A percentile compares a stretch with the other conserved stretches of the same genome.
Evolutionary conservation across 2,113 vertebrate genomes (phyloP).

Genomic region (Scomber colias): DNA sequence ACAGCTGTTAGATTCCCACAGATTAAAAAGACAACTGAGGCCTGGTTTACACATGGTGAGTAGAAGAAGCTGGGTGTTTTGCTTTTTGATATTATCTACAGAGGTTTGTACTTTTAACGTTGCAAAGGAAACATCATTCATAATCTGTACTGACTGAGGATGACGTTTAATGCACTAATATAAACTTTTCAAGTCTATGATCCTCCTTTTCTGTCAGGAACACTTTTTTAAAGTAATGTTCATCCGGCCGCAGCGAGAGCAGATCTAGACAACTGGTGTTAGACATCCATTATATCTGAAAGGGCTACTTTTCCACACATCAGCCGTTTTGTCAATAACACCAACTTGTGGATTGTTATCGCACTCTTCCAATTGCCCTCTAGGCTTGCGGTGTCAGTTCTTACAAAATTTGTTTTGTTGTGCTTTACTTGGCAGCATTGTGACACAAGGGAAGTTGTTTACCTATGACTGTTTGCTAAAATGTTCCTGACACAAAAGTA

Average conservation of each 20-base stretch:
- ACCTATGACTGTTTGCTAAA: slow-evolving; percentile 77
- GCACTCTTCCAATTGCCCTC: slow-evolving; percentile 76
- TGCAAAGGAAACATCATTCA: slow-evolving; percentile 11
- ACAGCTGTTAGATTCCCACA: slow-evolving; percentile 37
- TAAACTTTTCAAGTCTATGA: slow-evolving; percentile 23
- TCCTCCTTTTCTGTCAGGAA: slow-evolving; percentile 29
- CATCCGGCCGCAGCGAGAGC: slow-evolving; percentile 47
- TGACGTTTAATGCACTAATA: slow-evolving; percentile 34
- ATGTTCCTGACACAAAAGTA: slow-evolving; percentile 77
- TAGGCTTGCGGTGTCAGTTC: slow-evolving; percentile 65
- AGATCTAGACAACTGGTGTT: slow-evolving; percentile 51
- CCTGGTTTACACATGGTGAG: not conserved
- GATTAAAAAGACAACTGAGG: slow-evolving; percentile 20
- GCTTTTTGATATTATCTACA: not conserved
- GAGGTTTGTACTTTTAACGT: not conserved
- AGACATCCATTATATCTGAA: slow-evolving; percentile 70
- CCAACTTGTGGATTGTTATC: slow-evolving; percentile 68
- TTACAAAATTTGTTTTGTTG: slow-evolving; percentile 62
- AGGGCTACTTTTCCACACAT: slow-evolving; percentile 70
- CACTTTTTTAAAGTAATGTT: slow-evolving; percentile 59
- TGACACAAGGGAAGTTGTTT: slow-evolving; percentile 80
- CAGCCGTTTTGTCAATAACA: slow-evolving; percentile 69
- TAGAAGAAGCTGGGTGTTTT: not conserved
- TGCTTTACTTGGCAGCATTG: slow-evolving; percentile 73
- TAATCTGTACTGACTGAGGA: not conserved